These are phyloP conservation scores for Synergus umbraculus DNA, from an alignment of 2,888 invertebrate genomes.

Conservation along the genomic window DNA sequence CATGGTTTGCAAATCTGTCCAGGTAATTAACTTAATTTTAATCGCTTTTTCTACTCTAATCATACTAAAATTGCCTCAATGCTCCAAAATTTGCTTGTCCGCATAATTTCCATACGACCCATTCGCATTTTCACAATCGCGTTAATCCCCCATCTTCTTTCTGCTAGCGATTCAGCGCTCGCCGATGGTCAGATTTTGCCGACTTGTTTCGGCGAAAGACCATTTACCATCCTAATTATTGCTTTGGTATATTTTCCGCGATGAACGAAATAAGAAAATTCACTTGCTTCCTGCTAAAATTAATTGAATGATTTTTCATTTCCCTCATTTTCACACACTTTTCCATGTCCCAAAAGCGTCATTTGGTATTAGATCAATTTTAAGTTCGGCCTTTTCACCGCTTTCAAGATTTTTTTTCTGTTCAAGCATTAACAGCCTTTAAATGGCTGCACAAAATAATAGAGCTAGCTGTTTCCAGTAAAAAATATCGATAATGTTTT, in stretches of 20 bases:
- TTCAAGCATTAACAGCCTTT: not conserved
- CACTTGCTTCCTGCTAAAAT: not conserved
- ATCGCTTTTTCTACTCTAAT: not conserved
- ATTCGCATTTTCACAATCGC: slow-evolving; percentile 9
- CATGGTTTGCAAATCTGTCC: slow-evolving; percentile 94
- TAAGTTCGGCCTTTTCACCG: slow-evolving; percentile 1
- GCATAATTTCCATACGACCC: slow-evolving; percentile 18
- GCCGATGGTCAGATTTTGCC: not conserved
- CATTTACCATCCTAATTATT: not conserved
- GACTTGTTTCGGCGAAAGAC: not conserved
- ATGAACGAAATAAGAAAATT: not conserved
- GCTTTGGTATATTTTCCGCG: not conserved
- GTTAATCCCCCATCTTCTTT: slow-evolving; percentile 51
- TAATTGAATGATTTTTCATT: not conserved
- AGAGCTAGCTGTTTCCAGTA: not conserved
- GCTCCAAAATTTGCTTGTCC: slow-evolving; percentile 42
- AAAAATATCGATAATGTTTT: not conserved
- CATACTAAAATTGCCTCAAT: not conserved
- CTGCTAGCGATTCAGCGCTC: not conserved
- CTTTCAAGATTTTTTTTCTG: not conserved
- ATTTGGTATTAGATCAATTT: slow-evolving; percentile 17
- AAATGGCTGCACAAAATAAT: not conserved
- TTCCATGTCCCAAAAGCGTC: slow-evolving; percentile 36
- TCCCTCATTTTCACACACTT: slow-evolving; percentile 36
- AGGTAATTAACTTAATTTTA: slow-evolving; percentile 63